Percentiles rank a stretch among this genome's conserved stretches.
Evolutionary conservation across 2,797 vertebrate genomes (phyloP).

Genomic region (Eremophila alpestris): DNA sequence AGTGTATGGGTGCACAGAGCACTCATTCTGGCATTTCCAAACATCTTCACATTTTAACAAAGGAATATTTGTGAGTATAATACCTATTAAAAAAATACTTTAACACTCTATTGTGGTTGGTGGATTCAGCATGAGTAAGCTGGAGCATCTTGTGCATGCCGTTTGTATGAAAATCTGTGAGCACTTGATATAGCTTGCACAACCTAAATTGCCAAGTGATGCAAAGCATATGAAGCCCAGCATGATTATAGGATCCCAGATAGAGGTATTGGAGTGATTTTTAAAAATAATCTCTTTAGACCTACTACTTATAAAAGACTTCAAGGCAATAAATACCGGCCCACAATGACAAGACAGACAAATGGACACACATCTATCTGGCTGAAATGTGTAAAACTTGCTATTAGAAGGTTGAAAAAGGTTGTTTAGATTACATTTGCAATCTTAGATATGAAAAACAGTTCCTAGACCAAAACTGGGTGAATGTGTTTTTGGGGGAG

Average conservation of each 20-base stretch:
- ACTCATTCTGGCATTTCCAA: background rate
- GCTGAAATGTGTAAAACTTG: background rate
- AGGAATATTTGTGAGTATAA: background rate
- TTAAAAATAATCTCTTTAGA: background rate
- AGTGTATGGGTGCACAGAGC: background rate
- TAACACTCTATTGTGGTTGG: background rate
- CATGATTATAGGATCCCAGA: background rate
- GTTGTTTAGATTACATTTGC: background rate
- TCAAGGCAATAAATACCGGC: background rate
- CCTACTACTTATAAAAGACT: background rate
- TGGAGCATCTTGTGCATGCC: background rate
- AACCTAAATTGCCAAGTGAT: background rate
- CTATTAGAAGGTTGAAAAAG: background rate
- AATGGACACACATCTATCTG: background rate
- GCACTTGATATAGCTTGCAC: background rate
- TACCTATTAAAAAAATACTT: background rate
- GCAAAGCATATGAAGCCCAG: background rate
- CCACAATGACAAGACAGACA: background rate
- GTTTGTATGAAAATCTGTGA: conserved; percentile 7
- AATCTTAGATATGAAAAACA: background rate
- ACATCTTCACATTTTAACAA: background rate
- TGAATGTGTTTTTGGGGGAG: background rate
- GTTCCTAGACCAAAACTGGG: background rate
- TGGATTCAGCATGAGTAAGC: background rate
- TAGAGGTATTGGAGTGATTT: background rate